These are phyloP conservation scores for Macaria liturata DNA, from an alignment of 2,888 invertebrate species.

Conservation along the genomic window DNA sequence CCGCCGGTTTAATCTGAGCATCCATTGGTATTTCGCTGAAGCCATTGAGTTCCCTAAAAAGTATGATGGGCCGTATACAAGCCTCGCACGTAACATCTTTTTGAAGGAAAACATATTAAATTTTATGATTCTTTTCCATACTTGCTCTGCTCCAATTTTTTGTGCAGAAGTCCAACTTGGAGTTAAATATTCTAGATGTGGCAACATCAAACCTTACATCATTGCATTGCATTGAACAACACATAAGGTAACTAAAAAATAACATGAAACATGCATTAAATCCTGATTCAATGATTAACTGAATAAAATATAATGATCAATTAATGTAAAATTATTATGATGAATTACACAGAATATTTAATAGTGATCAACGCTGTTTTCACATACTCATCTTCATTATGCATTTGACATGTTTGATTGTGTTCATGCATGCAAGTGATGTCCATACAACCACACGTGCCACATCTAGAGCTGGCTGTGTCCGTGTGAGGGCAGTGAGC, in stretches of 20 bases:
- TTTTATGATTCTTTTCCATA: conserved; percentile 81
- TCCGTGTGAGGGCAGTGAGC: conserved; percentile 50
- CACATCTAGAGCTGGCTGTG: conserved; percentile 45
- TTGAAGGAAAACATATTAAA: conserved; percentile 80
- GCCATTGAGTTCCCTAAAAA: conserved; percentile 45
- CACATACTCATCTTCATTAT: no score
- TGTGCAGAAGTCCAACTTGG: conserved; percentile 48
- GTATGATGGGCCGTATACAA: conserved; percentile 61
- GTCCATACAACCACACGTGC: background rate
- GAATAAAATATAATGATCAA: no score
- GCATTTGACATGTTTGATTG: no score
- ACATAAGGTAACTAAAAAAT: no score
- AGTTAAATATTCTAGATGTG: conserved; percentile 47
- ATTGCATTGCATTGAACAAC: no score
- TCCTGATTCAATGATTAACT: no score
- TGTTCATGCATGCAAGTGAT: no score
- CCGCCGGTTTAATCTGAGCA: conserved; percentile 28
- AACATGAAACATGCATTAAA: no score
- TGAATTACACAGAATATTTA: no score
- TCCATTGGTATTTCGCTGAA: conserved; percentile 35
- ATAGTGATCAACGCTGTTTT: no score
- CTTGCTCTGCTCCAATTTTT: conserved; percentile 80
- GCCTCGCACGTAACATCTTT: conserved; percentile 72
- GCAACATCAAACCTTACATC: conserved; percentile 2
- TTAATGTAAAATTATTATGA: no score